Evolutionary conservation across 2,888 invertebrate species (phyloP), one percentile per base, ranked within the genome.

Genomic region (Dugesia japonica): DNA sequence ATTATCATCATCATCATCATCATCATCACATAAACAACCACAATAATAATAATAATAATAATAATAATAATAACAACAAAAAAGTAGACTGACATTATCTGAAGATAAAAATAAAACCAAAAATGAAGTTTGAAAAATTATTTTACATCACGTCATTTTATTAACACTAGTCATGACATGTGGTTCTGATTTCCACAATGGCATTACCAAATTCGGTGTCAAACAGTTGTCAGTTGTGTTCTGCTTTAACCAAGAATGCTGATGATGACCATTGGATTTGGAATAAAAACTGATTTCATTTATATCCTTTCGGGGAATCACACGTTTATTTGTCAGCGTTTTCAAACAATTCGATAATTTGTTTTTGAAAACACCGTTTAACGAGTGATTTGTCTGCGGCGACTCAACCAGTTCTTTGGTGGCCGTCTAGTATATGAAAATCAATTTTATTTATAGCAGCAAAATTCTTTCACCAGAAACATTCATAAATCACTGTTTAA

Each of bases 81-180:
- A n/a, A 56, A 56, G 56, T 56, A 56, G 56, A 56, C 56, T 56
- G 56, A 56, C 56, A 56, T n/a, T 56, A 56, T 56, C 9, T 56
- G 56, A 56, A 56, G 56, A 56, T 56, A 56, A 56, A 38, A 56
- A 20, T n/a, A 56, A 56, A 56, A 56, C 56, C 4, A 56, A 56
- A 23, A 56, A 56, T n/a, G n/a, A n/a, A n/a, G n/a, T n/a, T n/a
- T n/a, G n/a, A n/a, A n/a, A n/a, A n/a, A n/a, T n/a, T n/a, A n/a
- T n/a, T n/a, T n/a, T n/a, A n/a, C n/a, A n/a, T 56, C 56, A 56
- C 56, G 56, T 56, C 56, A 56, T 56, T 56, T 56, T 56, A 56
- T 56, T n/a, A 56, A 56, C 56, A 56, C 56, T 56, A 56, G 56
- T 56, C 56, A 56, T 56, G 56, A 56, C 56, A 20, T 56, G 56